These are phyloP conservation scores for Polyploca ridens DNA, from an alignment of 2,888 invertebrate genomes.

Conservation along the genomic window DNA sequence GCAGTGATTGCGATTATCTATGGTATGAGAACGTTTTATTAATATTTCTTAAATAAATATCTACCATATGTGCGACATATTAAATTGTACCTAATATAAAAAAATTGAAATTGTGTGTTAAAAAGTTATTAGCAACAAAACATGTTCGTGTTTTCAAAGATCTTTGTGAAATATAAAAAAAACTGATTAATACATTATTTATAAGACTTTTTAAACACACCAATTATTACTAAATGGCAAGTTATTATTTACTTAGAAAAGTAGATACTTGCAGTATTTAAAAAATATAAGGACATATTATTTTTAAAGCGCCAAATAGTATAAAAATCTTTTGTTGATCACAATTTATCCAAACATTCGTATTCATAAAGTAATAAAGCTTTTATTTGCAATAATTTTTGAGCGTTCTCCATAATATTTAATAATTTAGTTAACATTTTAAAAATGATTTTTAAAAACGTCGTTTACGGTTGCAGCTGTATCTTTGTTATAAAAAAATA, in stretches of 20 bases:
- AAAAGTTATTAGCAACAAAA: background rate
- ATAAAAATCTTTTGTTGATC: background rate
- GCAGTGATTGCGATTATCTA: constrained; percentile 81
- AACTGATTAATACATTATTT: background rate
- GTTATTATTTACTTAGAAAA: background rate
- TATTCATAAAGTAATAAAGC: background rate
- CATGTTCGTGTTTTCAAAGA: background rate
- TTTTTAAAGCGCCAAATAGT: background rate
- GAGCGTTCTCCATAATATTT: no score
- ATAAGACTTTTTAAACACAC: background rate
- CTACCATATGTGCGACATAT: constrained; percentile 43
- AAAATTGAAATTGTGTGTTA: background rate
- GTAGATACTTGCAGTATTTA: no score
- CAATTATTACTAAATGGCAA: background rate
- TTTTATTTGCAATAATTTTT: background rate
- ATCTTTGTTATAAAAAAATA: background rate
- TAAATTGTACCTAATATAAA: constrained; percentile 20
- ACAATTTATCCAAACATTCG: background rate
- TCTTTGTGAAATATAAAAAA: background rate
- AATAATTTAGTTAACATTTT: no score
- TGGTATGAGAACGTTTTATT: constrained; percentile 52
- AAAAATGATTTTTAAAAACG: background rate
- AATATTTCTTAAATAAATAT: constrained; percentile 25
- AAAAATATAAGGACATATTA: background rate
- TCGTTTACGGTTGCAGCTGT: background rate